Evolutionary conservation across 2,797 vertebrate species (phyloP), one percentile per base, ranked within the genome.

Genomic region (Anguilla anguilla): DNA sequence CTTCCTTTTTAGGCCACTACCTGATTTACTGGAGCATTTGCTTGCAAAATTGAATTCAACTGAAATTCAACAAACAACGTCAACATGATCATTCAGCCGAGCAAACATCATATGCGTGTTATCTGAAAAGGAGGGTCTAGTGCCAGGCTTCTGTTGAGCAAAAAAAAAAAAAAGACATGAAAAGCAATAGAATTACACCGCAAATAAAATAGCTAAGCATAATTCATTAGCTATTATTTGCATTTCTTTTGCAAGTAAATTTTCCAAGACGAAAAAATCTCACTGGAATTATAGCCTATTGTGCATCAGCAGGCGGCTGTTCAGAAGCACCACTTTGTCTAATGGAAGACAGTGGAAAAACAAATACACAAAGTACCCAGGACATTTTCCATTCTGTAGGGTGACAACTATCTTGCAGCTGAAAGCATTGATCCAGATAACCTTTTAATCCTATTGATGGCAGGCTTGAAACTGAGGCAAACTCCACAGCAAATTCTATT

Each of bases 371-470:
- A 11, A 28, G 7, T 69, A 69, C 64, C 25, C 9, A 69, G 64
- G 64, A 28, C 25, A 69, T 28, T n/a, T 69, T 69, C 25, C n/a
- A 69, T 28, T 28, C 64, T 69, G 6, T 69, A n/a, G 25, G n/a
- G 64, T 28, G 64, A 69, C 64, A 28, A n/a, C n/a, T n/a, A 69
- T 69, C 64, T 69, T 69, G 25, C 64, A 28, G 64, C 64, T 28
- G 64, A 69, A 69, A n/a, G 25, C 64, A 69, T 69, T 69, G 64
- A 69, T 69, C 64, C 25, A 69, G 64, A 69, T 28, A 69, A 69
- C 64, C 64, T 69, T 69, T 69, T 28, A 69, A 69, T 69, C 25
- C 25, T 69, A 69, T n/a, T 28, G n/a, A 69, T 69, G 64, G 64
- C 64, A 7, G 19, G 64, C 64, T 28, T n/a, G 64, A 69, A 69